Evolutionary conservation across 2,113 vertebrate species (phyloP), one percentile per base, ranked within the genome.

Genomic region (Sprattus sprattus): DNA sequence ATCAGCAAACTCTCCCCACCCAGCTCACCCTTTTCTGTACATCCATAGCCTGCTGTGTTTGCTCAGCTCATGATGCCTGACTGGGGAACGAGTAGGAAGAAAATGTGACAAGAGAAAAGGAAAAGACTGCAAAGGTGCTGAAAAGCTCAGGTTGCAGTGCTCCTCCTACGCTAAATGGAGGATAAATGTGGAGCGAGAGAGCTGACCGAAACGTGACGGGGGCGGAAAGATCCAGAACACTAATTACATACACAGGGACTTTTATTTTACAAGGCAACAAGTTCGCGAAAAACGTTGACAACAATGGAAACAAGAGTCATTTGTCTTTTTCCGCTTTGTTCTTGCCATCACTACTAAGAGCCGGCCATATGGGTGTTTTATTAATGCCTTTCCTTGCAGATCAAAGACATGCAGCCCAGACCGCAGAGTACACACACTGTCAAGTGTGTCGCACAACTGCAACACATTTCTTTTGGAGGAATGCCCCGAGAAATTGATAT

Each of bases 41-140:
- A 25, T 82, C 83, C 85, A 75, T 46, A 71, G 39, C 81, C 50
- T 28, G 89, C 88, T 84, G 75, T 84, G 82, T 47, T 45, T 75
- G 85, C 54, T 88, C 28, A 78, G 71, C 71, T 86, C 83, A 83
- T 84, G 87, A 84, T 49, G 49, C 50, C 83, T 45, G 18, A 83
- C 89, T 89, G 81, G 81, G 22, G 81, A 87, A 86, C 57, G 83
- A 90, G 67, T 85, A 32, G 57, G 57, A 78, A 87, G 87, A 47
- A 88, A 91, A 89, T 45, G 89, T 54, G 89, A 88, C 83, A 84
- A 87, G 90, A 89, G 89, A 91, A 92, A 91, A 90, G 91, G 90
- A 92, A 11, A 91, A 92, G 89, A 90, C 91, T 90, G 92, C 90
- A 93, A 92, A 93, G 87, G 89, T 90, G 91, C 91, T 93, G 92